Percentiles rank a stretch among this genome's conserved stretches.
Evolutionary conservation across 2,113 vertebrate genomes (phyloP).

Genomic region (Meleagris gallopavo): DNA sequence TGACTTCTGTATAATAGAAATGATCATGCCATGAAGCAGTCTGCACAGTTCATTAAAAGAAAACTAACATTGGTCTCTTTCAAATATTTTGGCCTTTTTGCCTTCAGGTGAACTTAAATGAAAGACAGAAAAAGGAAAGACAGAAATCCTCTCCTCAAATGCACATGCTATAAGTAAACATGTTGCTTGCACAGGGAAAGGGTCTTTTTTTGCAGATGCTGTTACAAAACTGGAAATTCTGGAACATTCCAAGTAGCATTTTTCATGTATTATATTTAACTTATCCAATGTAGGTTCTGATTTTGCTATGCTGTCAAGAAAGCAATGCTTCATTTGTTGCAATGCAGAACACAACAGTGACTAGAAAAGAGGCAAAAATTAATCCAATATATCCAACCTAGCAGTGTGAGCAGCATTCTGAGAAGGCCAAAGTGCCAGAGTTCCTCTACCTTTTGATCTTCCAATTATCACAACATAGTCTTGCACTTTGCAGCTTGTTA

Average conservation of each 20-base stretch:
- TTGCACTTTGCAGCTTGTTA: neutral
- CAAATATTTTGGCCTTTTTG: neutral
- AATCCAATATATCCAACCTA: neutral
- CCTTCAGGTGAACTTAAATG: neutral
- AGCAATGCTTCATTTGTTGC: neutral
- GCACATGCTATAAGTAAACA: neutral
- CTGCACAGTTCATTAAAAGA: neutral
- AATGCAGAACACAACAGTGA: neutral
- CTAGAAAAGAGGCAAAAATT: neutral
- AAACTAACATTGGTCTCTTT: neutral
- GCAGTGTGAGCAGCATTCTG: neutral
- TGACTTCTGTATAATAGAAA: conserved; percentile 17
- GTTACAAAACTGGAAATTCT: neutral
- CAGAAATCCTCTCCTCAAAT: neutral
- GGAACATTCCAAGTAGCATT: neutral
- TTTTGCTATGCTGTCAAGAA: neutral
- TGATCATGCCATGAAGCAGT: neutral
- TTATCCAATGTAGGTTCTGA: neutral
- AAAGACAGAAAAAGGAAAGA: neutral
- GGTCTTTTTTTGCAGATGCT: neutral
- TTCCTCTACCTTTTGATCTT: neutral
- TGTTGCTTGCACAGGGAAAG: neutral
- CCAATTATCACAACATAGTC: neutral
- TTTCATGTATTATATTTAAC: neutral
- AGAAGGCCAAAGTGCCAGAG: neutral